Base-by-base conservation (phyloP, 2,113 vertebrate genomes). In the Polypterus bichir region DNA sequence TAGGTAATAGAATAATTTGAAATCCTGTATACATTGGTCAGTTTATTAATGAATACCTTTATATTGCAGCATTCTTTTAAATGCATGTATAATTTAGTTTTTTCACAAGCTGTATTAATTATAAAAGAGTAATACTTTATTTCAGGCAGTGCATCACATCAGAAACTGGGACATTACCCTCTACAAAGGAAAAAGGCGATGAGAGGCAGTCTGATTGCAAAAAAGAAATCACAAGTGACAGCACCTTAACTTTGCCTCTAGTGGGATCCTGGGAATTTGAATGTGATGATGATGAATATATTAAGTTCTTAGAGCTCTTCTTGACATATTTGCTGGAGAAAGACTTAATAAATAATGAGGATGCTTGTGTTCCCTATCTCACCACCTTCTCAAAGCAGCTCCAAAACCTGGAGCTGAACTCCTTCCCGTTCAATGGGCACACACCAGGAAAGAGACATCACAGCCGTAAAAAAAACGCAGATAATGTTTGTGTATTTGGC, bases 211-310 rank as follows among this genome's bases (percentile, higher is more conserved):
- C 27, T 27, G 27, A 27, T 27, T 44, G 64, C 48, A 3, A 55
- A 67, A 27, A 55, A 27, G 1, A 67, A 61, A 46, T 44, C 3
- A 3, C 59, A 55, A 9, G 3, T 44, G 4, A 46, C 4, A 9
- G 45, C 9, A 56, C 52, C 1, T 72, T 48, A 10, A 44, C 49
- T 47, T 71, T 83, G 6, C 93, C 92, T 7, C 1, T 74, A 44
- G 80, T 96, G 27, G 96, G 96, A 46, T 73, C 77, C 5, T 97
- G 95, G 96, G 89, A 93, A 76, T 99, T 97, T 85, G 96, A 99
- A 77, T 80, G 92, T 57, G 90, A 93, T 62, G 95, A 97, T 62
- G 88, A 96, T 8, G 93, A 97, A 61, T 99, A 95, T 63, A 63
- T 86, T 46, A 76, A 69, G 58, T 99, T 97, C 70, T 82, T 99